phyloP scores from a whole-genome alignment of 2,113 vertebrate species.

The Illadopsis cleaveri region DNA sequence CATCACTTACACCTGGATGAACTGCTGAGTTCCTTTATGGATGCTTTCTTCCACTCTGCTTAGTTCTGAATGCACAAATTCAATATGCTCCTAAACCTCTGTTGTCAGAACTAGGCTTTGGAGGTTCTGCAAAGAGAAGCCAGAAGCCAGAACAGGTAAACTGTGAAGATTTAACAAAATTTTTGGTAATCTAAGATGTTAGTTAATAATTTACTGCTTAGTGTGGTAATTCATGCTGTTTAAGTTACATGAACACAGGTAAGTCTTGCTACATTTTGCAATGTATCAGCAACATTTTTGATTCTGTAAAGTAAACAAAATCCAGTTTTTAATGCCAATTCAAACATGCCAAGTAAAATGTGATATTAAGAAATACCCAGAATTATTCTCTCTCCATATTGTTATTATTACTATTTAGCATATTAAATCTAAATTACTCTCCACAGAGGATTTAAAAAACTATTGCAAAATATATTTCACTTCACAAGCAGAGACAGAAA shows the following conservation, averaged over 20 bases:
- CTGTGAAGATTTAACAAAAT: neutral
- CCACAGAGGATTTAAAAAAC: neutral
- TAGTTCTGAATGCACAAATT: neutral
- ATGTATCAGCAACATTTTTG: neutral
- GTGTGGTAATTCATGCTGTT: neutral
- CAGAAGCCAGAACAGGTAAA: neutral
- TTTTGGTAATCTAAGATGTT: neutral
- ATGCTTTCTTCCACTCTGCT: neutral
- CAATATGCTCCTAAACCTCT: neutral
- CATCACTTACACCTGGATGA: neutral
- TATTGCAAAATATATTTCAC: neutral
- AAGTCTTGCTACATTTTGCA: neutral
- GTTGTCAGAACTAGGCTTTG: neutral
- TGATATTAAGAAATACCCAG: neutral
- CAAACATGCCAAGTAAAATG: neutral
- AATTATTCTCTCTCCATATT: neutral
- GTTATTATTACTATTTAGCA: neutral
- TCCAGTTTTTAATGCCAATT: neutral
- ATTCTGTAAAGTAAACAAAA: neutral
- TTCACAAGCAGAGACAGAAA: neutral
- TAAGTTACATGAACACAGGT: neutral
- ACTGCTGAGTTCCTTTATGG: neutral
- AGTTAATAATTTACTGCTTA: neutral
- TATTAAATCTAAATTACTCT: neutral
- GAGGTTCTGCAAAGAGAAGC: neutral